Base-by-base conservation (phyloP, 2,888 invertebrate species). In the Congeria kusceri region DNA sequence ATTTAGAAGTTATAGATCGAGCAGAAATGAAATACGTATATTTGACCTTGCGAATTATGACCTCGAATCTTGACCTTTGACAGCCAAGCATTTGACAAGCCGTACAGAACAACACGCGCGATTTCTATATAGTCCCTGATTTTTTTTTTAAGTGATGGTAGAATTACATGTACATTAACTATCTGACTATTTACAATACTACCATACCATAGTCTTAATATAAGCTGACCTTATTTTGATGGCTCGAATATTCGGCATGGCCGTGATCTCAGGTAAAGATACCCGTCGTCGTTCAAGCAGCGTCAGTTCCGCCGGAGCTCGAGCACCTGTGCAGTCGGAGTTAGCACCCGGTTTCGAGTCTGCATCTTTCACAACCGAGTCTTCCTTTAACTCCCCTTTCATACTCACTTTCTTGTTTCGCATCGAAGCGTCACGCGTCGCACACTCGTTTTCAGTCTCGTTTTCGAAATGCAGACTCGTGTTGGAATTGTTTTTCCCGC, bases 231-330 rank as follows among this genome's bases (percentile, higher is more conserved):
- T 76, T n/a, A 80, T 59, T 64, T 58, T 68, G 18, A 76, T 66
- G 1, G 75, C 77, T 32, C 67, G 62, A 7, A 65, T n/a, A 32
- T 77, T 78, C 3, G 82, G 82, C 46, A 64, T 69, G 25, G 72
- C 65, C 5, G 75, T 75, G 28, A 82, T 78, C 63, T 82, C 82
- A 5, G 82, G 78, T 44, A 82, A 57, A n/a, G 78, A 82, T 28
- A 76, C 75, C 56, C 82, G 49, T 25, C 81, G 66, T 49, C 79
- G 75, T 75, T 79, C 75, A 11, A 80, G 61, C 2, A 75, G 59
- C 11, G 79, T 56, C 46, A 57, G 23, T 20, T 66, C 61, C 20
- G n/a, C 39, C 46, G 25, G 44, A 23, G 23, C 18, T 25, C 20
- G 23, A 32, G 39, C 53, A 15, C 39, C 39, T 15, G 39, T 9